Base-by-base conservation (phyloP, 2,888 invertebrate genomes). In the Lepidocyrtoides sp. region DNA sequence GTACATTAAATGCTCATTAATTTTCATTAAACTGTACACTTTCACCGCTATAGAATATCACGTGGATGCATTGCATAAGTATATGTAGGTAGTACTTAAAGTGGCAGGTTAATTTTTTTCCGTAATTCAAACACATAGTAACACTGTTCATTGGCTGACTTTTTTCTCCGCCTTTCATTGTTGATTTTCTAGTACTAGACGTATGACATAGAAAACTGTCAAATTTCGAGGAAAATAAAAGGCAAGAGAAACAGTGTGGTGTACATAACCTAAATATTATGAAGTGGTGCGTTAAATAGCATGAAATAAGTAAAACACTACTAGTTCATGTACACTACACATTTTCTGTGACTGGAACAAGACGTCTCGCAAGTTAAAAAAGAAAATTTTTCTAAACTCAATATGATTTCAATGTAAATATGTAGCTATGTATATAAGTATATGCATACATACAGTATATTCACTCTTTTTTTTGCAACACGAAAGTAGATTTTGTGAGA, bases 171-270 rank as follows among this genome's bases (percentile, higher is more conserved):
- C 20, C 57, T 66, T n/a, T 77, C 48, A 7, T 32, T 32, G 44
- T 88, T 88, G 69, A 63, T 36, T 54, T 66, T 66, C 17, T 36
- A 36, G 77, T 86, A 29, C 72, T 14, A 69, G 69, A 88, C 57
- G 41, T 41, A 57, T 54, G 57, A 89, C 82, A 89, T 82, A 82
- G 29, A 82, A 82, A 82, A 82, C 89, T 89, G 89, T 82, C 89
- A 89, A 82, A 72, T 82, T 89, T 82, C 82, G n/a, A 54, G 23
- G 12, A 57, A 72, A 82, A 82, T 32, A 23, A 69, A 17, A 66
- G 41, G 12, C 36, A 32, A 23, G 10, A 54, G 48, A 79, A 8
- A n/a, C n/a, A n/a, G n/a, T n/a, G n/a, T n/a, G n/a, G 60, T 51
- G 14, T 44, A 29, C 75, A 48, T 87, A 87, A 87, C 87, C 44